These are phyloP conservation scores for Australoheros scitulus DNA, from an alignment of 2,113 vertebrate genomes.

Conservation along the genomic window DNA sequence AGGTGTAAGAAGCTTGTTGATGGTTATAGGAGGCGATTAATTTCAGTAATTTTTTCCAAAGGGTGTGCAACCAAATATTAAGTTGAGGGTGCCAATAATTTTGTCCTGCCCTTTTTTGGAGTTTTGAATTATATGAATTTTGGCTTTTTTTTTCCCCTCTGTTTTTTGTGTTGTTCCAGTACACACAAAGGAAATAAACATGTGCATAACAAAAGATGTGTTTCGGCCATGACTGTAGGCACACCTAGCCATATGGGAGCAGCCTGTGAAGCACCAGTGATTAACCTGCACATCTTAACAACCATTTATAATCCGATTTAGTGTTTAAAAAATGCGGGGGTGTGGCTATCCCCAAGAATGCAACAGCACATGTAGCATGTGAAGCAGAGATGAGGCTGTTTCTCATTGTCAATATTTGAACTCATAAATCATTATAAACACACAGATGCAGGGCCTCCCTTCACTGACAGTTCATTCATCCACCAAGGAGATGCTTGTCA, in stretches of 20 bases:
- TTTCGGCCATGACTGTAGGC: not conserved
- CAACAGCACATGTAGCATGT: not conserved
- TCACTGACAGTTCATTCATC: constrained; percentile 51
- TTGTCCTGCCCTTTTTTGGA: no score
- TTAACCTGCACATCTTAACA: not conserved
- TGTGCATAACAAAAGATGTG: no score
- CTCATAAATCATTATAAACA: constrained; percentile 14
- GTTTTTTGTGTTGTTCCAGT: no score
- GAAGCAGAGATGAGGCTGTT: constrained; percentile 6
- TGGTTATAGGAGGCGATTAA: no score
- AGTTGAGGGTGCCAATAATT: no score
- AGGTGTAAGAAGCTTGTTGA: no score
- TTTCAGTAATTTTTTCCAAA: no score
- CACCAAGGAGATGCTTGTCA: constrained; percentile 63
- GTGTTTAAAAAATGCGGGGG: not conserved
- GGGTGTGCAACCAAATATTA: no score
- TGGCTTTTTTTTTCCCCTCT: no score
- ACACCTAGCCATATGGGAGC: not conserved
- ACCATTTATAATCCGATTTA: not conserved
- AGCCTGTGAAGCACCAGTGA: not conserved
- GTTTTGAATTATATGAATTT: no score
- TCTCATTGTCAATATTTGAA: constrained; percentile 7
- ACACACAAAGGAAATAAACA: no score
- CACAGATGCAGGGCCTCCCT: not conserved
- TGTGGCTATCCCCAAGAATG: not conserved